Percentiles rank a stretch among this genome's conserved stretches.
Conservation (phyloP, 2,113 vertebrate genomes). For the Carassius carassius region DNA sequence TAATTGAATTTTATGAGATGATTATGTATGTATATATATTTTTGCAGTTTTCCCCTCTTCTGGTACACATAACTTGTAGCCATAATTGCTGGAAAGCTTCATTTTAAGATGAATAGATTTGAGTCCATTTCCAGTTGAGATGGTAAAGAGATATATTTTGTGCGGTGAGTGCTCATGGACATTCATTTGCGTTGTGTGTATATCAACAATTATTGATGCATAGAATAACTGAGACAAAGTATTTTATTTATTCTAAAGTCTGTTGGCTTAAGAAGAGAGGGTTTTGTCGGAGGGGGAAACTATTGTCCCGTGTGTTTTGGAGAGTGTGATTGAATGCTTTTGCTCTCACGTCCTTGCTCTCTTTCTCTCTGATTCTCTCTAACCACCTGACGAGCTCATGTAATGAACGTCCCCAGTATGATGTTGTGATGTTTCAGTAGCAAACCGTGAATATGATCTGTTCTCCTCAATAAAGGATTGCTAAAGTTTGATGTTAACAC, state of each 20-base stretch:
- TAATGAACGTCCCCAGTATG: conserved; percentile 86
- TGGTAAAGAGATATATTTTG: conserved; percentile 55
- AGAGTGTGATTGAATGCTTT: conserved; percentile 27
- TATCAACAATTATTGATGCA: conserved; percentile 77
- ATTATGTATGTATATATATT: conserved; percentile 51
- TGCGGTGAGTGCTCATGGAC: conserved; percentile 72
- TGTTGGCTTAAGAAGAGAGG: conserved; percentile 80
- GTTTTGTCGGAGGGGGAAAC: conserved; percentile 57
- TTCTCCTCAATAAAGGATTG: conserved; percentile 89
- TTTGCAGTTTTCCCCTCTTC: conserved; percentile 66
- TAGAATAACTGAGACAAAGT: conserved; percentile 81
- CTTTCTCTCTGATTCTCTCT: conserved; percentile 56
- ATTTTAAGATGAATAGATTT: conserved; percentile 60
- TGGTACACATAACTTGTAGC: conserved; percentile 68
- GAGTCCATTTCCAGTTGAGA: conserved; percentile 44
- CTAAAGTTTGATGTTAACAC: conserved; percentile 61
- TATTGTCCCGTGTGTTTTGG: conserved; percentile 45
- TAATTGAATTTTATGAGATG: conserved; percentile 48
- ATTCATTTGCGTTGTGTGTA: conserved; percentile 78
- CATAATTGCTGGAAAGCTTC: conserved; percentile 72
- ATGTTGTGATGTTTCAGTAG: conserved; percentile 91
- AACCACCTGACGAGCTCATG: conserved; percentile 80
- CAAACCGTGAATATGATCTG: conserved; percentile 86
- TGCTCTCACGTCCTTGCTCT: conserved; percentile 27
- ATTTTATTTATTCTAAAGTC: conserved; percentile 88